Conservation (phyloP, 2,113 vertebrate genomes). For the Leptobrachium ailaonicum region DNA sequence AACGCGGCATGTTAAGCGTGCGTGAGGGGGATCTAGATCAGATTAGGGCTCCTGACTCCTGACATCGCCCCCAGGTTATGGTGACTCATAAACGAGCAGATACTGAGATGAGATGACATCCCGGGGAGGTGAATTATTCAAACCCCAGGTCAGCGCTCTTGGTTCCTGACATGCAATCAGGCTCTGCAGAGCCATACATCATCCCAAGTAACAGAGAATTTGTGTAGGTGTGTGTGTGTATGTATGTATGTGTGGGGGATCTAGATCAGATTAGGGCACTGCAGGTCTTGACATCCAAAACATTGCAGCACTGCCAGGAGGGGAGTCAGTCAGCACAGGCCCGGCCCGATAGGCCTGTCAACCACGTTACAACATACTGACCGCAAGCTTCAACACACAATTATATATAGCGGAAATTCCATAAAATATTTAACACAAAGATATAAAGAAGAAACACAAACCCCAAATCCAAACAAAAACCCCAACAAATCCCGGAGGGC, state of each 20-base stretch:
- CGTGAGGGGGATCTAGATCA: too few species aligned
- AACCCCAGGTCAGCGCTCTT: conserved; percentile 33
- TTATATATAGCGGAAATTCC: too few species aligned
- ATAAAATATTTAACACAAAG: too few species aligned
- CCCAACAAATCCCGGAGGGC: too few species aligned
- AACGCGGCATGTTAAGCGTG: too few species aligned
- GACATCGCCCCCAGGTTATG: neutral
- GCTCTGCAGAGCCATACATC: conserved; percentile 26
- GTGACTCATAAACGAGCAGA: conserved; percentile 14
- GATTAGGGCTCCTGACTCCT: neutral
- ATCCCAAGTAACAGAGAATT: neutral
- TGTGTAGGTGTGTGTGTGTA: neutral
- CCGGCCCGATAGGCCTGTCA: too few species aligned
- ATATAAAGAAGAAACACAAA: too few species aligned
- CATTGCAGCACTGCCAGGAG: neutral
- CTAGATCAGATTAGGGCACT: neutral
- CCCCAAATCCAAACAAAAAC: too few species aligned
- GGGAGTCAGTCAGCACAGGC: too few species aligned
- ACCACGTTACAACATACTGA: too few species aligned
- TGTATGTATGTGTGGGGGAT: neutral
- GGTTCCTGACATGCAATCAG: conserved; percentile 2
- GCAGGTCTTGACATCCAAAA: neutral
- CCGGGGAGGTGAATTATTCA: conserved; percentile 22
- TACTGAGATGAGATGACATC: conserved; percentile 1
- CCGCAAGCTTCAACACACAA: too few species aligned